Base-by-base conservation (phyloP, 1,140 invertebrate genomes). In the Drosophila arawakana region DNA sequence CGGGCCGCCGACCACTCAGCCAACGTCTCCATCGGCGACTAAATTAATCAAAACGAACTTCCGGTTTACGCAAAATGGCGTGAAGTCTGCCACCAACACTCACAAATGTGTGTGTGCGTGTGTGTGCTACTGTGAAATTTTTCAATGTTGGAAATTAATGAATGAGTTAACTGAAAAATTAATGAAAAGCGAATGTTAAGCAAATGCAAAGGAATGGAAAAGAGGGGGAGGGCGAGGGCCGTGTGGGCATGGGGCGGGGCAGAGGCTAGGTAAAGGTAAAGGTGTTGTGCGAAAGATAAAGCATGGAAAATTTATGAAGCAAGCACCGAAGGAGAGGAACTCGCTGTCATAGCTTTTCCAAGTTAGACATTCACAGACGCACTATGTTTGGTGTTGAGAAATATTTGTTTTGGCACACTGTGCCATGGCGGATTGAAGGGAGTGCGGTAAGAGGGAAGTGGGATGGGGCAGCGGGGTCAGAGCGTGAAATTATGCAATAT, bases 41-140 rank as follows among this genome's bases (percentile, higher is more conserved):
- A 90, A 90, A 90, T 90, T 90, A 90, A 90, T 90, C 88, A 90
- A 90, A 90, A 91, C 83, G 60, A 75, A 91, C 88, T 90, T 90
- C 88, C 88, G 88, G 88, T 84, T 91, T 91, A 91, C 88, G 80
- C 88, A 91, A 88, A 90, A 88, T 83, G 84, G 84, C 84, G 84
- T 89, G 84, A 88, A 88, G 83, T 84, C 80, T 78, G 84, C 80
- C 83, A 89, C 84, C 74, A 65, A 69, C 59, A 61, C 18, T 2
- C 18, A 21, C 18, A 34, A 46, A 57, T 71, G 49, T 69, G 60
- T 63, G 67, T 57, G 58, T 21, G 39, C 63, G 50, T 11, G 80
- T 59, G 57, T 72, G 72, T 59, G 76, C 80, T 71, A 79, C 65
- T 80, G 75, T 77, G 73, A 78, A 77, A 73, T 74, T 63, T 73